phyloP scores from a whole-genome alignment of 2,888 invertebrate genomes.

The Entomobrya multifasciata region DNA sequence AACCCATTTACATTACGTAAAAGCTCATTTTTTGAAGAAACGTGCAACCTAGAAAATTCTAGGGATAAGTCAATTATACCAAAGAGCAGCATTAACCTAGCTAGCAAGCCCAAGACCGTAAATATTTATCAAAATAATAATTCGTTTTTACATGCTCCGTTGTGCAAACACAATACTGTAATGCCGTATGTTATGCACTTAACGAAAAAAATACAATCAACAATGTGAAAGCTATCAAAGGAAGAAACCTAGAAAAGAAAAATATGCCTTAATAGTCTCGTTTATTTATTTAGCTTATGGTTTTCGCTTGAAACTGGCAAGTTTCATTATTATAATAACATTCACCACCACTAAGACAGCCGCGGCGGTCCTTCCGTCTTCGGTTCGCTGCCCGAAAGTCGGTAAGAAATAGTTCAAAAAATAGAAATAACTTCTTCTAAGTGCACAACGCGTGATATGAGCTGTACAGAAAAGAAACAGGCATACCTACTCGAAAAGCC shows the following conservation, averaged over 20 bases:
- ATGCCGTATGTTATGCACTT: constrained; percentile 15
- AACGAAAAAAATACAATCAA: constrained; percentile 2
- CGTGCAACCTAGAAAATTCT: constrained; percentile 63
- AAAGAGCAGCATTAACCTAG: too few species aligned
- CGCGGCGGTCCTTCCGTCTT: neutral
- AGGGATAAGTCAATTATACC: constrained; percentile 64
- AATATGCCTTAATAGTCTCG: neutral
- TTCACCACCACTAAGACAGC: neutral
- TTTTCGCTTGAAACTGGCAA: neutral
- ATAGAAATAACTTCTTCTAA: neutral
- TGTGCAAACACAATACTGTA: constrained; percentile 66
- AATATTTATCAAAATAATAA: constrained; percentile 32
- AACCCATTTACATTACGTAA: constrained; percentile 3
- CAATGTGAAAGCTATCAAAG: constrained; percentile 26
- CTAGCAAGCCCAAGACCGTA: neutral
- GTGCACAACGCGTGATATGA: neutral
- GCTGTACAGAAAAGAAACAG: neutral
- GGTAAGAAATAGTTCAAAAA: neutral
- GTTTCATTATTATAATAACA: constrained; percentile 5
- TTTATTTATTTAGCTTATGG: constrained; percentile 30
- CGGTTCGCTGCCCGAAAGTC: constrained; percentile 19
- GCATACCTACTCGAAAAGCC: neutral
- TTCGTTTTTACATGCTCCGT: constrained; percentile 52
- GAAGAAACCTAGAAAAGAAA: neutral
- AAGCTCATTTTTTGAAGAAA: constrained; percentile 38